A percentile compares a stretch with the other conserved stretches of the same genome.
Conservation (phyloP, 2,888 invertebrate species). For the Eupithecia vulgata region DNA sequence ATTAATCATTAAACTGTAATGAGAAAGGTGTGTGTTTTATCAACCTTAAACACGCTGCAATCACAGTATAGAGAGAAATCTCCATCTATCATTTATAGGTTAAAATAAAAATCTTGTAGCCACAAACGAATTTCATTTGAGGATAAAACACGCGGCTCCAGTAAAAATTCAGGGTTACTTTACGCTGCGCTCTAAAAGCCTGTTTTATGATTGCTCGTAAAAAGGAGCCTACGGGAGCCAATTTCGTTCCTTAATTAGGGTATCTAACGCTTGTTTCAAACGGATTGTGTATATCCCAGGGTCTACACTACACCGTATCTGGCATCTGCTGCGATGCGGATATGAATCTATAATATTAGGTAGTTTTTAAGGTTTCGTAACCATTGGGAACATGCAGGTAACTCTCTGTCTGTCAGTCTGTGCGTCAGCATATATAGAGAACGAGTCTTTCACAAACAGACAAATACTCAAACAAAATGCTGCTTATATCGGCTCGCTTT, state of each 20-base stretch:
- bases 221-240: conserved; percentile 67
- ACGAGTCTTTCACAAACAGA: not conserved
- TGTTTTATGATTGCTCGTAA: conserved; percentile 79
- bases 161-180: conserved; percentile 69
- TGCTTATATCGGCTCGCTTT: no score
- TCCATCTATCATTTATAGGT: not conserved
- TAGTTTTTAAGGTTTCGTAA: not conserved
- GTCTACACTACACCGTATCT: not conserved
- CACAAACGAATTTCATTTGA: conserved; percentile 64
- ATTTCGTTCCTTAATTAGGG: conserved; percentile 78
- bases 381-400: not conserved
- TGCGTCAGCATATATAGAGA: not conserved
- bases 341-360: not conserved
- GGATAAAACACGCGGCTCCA: conserved; percentile 62
- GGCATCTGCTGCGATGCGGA: not conserved
- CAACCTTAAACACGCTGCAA: not conserved
- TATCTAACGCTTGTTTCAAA: conserved; percentile 63
- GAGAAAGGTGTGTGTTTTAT: not conserved
- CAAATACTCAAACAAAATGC: no score
- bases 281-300: conserved; percentile 45
- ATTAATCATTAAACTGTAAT: no score
- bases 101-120: conserved; percentile 54
- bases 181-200: conserved; percentile 70
- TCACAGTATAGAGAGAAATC: not conserved
- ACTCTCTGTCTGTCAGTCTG: not conserved